phyloP scores from a whole-genome alignment of 2,888 invertebrate species.

The Melinaea menophilus region DNA sequence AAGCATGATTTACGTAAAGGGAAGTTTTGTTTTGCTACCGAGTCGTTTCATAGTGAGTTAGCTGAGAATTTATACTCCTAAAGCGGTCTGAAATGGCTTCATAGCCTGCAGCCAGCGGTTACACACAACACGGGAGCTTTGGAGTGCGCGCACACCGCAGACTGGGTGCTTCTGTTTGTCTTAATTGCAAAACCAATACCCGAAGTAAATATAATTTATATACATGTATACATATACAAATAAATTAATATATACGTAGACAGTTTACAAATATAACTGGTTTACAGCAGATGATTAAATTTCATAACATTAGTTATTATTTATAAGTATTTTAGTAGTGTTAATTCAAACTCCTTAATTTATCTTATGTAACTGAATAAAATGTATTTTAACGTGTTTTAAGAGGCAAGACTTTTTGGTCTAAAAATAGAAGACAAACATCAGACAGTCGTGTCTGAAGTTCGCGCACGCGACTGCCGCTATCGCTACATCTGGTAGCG shows the following conservation, averaged over 20 bases:
- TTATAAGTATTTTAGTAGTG: too few relatives aligned
- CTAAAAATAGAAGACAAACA: not conserved
- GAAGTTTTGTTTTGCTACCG: conserved; percentile 44
- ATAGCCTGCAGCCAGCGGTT: conserved; percentile 51
- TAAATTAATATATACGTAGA: too few relatives aligned
- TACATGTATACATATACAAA: too few relatives aligned
- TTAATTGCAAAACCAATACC: not conserved
- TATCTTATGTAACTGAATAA: too few relatives aligned
- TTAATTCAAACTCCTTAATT: too few relatives aligned
- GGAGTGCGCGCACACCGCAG: conserved; percentile 1
- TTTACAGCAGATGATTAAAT: too few relatives aligned
- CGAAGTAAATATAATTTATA: not conserved
- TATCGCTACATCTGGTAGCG: conserved; percentile 63
- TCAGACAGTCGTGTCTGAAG: conserved; percentile 1
- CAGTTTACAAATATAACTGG: too few relatives aligned
- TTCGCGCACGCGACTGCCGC: conserved; percentile 32
- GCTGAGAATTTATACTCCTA: conserved; percentile 57
- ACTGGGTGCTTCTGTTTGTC: not conserved
- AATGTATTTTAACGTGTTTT: too few relatives aligned
- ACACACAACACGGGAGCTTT: conserved; percentile 57
- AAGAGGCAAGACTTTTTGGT: too few relatives aligned
- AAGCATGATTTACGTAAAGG: conserved; percentile 15
- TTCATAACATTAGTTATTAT: too few relatives aligned
- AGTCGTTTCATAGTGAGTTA: conserved; percentile 49
- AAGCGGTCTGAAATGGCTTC: conserved; percentile 60